Evolutionary conservation across 2,888 invertebrate genomes (phyloP).

Genomic region (Netelia inedita): DNA sequence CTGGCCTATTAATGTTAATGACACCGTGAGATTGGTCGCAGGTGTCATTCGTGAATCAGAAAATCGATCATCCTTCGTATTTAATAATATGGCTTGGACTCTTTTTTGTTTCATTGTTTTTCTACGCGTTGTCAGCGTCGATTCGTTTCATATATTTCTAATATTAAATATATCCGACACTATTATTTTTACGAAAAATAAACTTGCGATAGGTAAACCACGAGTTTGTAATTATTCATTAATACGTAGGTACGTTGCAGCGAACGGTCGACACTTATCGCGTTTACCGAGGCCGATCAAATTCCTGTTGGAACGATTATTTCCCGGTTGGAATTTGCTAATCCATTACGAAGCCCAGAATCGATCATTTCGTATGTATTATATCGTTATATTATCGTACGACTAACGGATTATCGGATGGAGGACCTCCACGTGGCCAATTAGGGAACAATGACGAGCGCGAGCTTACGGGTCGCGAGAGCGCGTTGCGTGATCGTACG

Average conservation of each 20-base stretch:
- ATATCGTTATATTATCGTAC: conserved; percentile 48
- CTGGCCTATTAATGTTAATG: conserved; percentile 40
- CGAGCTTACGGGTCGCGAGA: conserved; percentile 48
- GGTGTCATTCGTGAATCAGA: conserved; percentile 10
- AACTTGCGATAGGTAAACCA: neutral
- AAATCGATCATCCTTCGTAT: neutral
- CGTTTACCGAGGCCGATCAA: too few relatives aligned
- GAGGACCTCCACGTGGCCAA: conserved; percentile 63
- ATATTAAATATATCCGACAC: too few relatives aligned
- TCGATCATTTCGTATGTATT: conserved; percentile 29
- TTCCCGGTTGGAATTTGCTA: neutral
- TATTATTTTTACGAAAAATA: too few relatives aligned
- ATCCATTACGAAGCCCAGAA: conserved; percentile 1
- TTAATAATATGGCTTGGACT: neutral
- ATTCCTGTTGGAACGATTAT: neutral
- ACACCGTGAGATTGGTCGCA: conserved; percentile 34
- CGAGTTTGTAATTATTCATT: neutral
- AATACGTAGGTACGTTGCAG: too few relatives aligned
- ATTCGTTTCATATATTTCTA: too few relatives aligned
- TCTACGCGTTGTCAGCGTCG: too few relatives aligned
- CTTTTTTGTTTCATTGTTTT: too few relatives aligned
- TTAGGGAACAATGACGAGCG: conserved; percentile 65
- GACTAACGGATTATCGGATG: conserved; percentile 30
- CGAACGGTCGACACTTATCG: too few relatives aligned
- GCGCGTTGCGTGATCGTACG: conserved; percentile 42